Conservation (phyloP, 2,888 invertebrate genomes). For the Polyommatus icarus region DNA sequence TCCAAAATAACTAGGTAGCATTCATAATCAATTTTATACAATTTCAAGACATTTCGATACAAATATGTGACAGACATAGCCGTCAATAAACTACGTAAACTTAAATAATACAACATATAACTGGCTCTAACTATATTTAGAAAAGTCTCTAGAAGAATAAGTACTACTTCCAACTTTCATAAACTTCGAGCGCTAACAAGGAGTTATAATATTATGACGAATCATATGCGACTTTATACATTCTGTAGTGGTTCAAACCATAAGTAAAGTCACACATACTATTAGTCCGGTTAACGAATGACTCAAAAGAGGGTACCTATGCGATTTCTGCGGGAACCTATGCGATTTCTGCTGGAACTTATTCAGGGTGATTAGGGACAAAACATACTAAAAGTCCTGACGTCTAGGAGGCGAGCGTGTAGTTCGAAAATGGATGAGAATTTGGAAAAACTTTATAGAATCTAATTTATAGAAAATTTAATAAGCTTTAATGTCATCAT, state of each 20-base stretch:
- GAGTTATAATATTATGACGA: not conserved
- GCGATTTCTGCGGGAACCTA: too few relatives aligned
- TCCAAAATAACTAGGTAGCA: not conserved
- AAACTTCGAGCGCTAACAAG: constrained; percentile 5
- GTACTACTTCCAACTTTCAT: constrained; percentile 6
- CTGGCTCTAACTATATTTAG: not conserved
- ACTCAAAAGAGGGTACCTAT: too few relatives aligned
- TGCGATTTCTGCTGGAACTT: too few relatives aligned
- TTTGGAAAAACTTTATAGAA: too few relatives aligned
- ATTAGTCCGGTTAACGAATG: too few relatives aligned
- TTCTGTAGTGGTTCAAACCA: not conserved
- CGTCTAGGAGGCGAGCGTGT: too few relatives aligned
- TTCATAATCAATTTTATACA: not conserved
- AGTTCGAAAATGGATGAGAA: too few relatives aligned
- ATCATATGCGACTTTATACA: not conserved
- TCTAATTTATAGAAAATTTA: too few relatives aligned
- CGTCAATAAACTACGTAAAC: not conserved
- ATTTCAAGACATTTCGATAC: not conserved
- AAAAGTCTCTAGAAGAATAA: constrained; percentile 5
- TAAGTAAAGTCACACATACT: not conserved
- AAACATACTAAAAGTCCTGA: too few relatives aligned
- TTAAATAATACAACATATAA: constrained; percentile 11
- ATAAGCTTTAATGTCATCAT: too few relatives aligned
- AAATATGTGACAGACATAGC: not conserved
- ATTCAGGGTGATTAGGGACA: too few relatives aligned